These are phyloP conservation scores for Heteromormyrus szaboi DNA, from an alignment of 2,797 vertebrate genomes.

Conservation along the genomic window DNA sequence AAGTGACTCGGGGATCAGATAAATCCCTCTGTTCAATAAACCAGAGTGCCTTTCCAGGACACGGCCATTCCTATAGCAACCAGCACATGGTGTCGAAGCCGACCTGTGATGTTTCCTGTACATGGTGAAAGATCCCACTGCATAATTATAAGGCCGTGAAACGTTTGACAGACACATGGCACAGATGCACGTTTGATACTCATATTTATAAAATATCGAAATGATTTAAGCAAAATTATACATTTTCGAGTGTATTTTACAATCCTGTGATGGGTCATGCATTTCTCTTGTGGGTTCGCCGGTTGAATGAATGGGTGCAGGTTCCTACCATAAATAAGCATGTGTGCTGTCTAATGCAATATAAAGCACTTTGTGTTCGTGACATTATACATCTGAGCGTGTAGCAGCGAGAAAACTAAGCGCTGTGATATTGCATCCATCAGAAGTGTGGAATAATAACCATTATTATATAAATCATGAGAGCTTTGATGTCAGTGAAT, in stretches of 20 bases:
- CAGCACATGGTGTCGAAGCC: not conserved
- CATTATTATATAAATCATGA: not conserved
- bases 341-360: not conserved
- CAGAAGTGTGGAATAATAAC: not conserved
- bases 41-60: constrained; percentile 15
- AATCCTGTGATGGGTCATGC: not conserved
- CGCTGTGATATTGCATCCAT: not conserved
- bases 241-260: not conserved
- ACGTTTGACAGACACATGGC: not conserved
- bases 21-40: constrained; percentile 31
- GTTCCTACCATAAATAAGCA: too few species aligned
- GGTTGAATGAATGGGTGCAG: not conserved
- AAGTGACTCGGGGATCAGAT: constrained; percentile 38
- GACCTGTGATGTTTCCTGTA: not conserved
- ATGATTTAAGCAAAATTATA: not conserved
- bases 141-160: not conserved
- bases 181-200: not conserved
- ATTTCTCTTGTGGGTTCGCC: not conserved
- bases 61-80: not conserved
- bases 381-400: not conserved
- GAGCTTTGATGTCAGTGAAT: not conserved
- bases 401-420: not conserved
- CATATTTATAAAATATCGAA: not conserved
- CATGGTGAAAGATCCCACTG: not conserved
- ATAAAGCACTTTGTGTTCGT: not conserved